These are phyloP conservation scores for Diarsia brunnea DNA, from an alignment of 2,888 invertebrate species.

Conservation along the genomic window DNA sequence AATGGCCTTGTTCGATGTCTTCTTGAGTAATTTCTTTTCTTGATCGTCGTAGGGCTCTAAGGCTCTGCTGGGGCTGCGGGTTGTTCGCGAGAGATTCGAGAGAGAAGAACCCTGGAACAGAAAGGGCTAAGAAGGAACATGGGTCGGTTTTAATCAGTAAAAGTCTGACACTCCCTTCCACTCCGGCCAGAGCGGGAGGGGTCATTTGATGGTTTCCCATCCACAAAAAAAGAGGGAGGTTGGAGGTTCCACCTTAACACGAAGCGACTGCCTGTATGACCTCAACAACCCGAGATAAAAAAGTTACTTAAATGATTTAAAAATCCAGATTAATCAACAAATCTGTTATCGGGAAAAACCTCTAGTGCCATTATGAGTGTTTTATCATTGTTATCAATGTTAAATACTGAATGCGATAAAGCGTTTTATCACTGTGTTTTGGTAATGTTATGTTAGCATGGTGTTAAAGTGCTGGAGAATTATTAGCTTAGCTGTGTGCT, in stretches of 20 bases:
- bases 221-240: background rate
- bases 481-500: background rate
- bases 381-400: constrained; percentile 1
- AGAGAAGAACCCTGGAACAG: too few species aligned
- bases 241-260: too few species aligned
- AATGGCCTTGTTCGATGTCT: background rate
- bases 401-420: constrained; percentile 5
- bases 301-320: background rate
- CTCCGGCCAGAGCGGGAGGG: too few species aligned
- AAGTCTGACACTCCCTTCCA: too few species aligned
- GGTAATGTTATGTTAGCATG: background rate
- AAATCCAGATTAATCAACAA: background rate
- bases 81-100: too few species aligned
- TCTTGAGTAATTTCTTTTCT: background rate
- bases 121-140: too few species aligned
- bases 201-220: too few species aligned
- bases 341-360: background rate
- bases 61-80: background rate
- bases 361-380: background rate
- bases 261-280: too few species aligned
- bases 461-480: background rate
- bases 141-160: too few species aligned
- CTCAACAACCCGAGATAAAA: background rate
- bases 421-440: constrained; percentile 9
- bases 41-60: background rate